A percentile compares a stretch with the other conserved stretches of the same genome.
These are phyloP conservation scores for Apamea crenata DNA, from an alignment of 2,888 invertebrate genomes.

Conservation along the genomic window DNA sequence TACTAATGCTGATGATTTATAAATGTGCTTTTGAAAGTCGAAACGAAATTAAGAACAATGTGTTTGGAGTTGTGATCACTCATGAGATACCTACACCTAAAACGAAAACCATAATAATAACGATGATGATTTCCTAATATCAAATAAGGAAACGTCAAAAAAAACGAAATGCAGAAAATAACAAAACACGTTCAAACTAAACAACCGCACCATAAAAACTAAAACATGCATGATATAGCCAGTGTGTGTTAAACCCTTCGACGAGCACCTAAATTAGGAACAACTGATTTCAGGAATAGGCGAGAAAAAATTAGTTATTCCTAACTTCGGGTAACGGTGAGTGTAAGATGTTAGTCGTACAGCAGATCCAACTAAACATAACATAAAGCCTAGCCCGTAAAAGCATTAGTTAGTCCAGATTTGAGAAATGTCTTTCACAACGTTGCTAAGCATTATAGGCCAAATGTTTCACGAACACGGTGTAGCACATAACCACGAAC, in stretches of 20 bases:
- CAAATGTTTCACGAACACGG: constrained; percentile 89
- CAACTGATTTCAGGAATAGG: constrained; percentile 60
- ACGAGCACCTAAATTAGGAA: constrained; percentile 64
- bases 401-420: constrained; percentile 90
- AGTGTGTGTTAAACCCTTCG: constrained; percentile 40
- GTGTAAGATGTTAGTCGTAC: constrained; percentile 69
- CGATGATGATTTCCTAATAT: constrained; percentile 44
- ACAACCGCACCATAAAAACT: constrained; percentile 52
- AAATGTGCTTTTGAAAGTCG: constrained; percentile 54
- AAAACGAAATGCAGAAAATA: constrained; percentile 36
- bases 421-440: constrained; percentile 88
- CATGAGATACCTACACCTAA: constrained; percentile 30
- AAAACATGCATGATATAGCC: constrained; percentile 61
- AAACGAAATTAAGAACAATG: constrained; percentile 51
- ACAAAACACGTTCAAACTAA: constrained; percentile 54
- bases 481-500: constrained; percentile 85
- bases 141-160: constrained; percentile 34
- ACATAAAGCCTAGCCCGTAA: constrained; percentile 82
- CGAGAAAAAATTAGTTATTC: constrained; percentile 66
- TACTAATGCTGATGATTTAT: constrained; percentile 40
- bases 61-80: constrained; percentile 30
- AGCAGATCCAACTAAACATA: constrained; percentile 75
- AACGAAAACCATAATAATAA: constrained; percentile 43
- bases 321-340: constrained; percentile 62
- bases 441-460: constrained; percentile 89